These are phyloP conservation scores for Platorchestia sp. DNA, from an alignment of 1,140 invertebrate genomes.

Conservation along the genomic window DNA sequence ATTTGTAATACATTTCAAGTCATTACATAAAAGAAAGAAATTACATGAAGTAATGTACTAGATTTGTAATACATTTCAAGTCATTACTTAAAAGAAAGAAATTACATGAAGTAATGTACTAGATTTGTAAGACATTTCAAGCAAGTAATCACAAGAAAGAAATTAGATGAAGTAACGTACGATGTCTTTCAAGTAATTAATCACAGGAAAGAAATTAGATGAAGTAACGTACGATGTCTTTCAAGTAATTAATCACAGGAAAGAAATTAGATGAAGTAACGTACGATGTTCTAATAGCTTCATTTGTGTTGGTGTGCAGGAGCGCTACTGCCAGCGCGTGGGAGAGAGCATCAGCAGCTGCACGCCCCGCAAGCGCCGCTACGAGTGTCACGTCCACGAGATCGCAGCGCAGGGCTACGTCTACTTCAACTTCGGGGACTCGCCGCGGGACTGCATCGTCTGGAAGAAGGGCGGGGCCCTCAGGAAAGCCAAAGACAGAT, in stretches of 20 bases:
- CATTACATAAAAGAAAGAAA: no score
- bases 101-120: no score
- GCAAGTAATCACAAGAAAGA: no score
- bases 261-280: background rate
- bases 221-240: background rate
- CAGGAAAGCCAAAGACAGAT: conserved; percentile 8
- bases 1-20: no score
- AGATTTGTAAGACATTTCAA: no score
- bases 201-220: background rate
- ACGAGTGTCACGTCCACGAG: conserved; percentile 9
- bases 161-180: no score
- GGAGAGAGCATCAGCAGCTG: background rate
- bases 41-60: no score
- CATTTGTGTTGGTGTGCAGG: background rate
- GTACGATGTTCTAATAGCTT: background rate
- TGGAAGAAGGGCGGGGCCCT: background rate
- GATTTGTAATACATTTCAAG: no score
- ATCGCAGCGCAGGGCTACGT: background rate
- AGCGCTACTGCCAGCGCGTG: background rate
- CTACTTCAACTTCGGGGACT: conserved; percentile 5
- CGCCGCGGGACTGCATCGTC: background rate
- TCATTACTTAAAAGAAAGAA: no score
- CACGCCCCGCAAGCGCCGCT: background rate
- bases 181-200: no score
- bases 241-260: background rate